Percentiles rank a stretch among this genome's conserved stretches.
phyloP scores from a whole-genome alignment of 53 echinoderm and acorn worm species.

The Pentamera pediparva region DNA sequence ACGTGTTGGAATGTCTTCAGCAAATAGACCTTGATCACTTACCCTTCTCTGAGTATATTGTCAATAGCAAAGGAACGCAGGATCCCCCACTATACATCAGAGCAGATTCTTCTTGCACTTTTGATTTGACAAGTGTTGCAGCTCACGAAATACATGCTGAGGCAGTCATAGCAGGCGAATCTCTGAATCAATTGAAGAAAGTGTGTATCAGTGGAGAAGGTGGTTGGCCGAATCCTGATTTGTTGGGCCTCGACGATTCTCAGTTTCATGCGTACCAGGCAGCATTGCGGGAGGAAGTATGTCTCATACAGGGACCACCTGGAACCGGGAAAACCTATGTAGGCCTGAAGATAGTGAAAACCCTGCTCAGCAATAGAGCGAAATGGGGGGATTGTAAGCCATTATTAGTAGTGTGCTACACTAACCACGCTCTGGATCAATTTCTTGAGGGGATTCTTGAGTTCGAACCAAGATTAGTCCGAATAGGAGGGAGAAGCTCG shows the following conservation, averaged over 20 bases:
- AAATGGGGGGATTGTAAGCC: conserved; percentile 39
- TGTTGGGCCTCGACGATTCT: conserved; percentile 39
- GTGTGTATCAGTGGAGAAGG: background rate
- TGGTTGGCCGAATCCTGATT: conserved; percentile 41
- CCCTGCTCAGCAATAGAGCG: conserved; percentile 50
- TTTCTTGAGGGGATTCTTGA: conserved; percentile 64
- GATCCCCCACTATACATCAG: too few species aligned
- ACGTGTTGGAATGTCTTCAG: conserved; percentile 58
- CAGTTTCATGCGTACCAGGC: conserved; percentile 46
- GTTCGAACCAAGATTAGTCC: conserved; percentile 45
- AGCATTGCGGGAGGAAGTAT: too few species aligned
- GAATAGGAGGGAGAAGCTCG: conserved; percentile 80
- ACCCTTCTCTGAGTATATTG: conserved; percentile 56
- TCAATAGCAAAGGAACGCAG: too few species aligned
- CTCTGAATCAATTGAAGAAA: too few species aligned
- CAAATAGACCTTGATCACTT: conserved; percentile 40
- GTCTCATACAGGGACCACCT: conserved; percentile 76
- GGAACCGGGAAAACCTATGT: too few species aligned
- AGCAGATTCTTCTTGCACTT: background rate
- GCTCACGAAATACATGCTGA: background rate
- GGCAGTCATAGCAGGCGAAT: too few species aligned
- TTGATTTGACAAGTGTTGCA: conserved; percentile 41
- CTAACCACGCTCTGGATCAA: too few species aligned
- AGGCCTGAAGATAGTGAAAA: conserved; percentile 74
- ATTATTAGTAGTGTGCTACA: conserved; percentile 80